Evolutionary conservation across 2,888 invertebrate species (phyloP).

Genomic region (Mellilla xanthometata): DNA sequence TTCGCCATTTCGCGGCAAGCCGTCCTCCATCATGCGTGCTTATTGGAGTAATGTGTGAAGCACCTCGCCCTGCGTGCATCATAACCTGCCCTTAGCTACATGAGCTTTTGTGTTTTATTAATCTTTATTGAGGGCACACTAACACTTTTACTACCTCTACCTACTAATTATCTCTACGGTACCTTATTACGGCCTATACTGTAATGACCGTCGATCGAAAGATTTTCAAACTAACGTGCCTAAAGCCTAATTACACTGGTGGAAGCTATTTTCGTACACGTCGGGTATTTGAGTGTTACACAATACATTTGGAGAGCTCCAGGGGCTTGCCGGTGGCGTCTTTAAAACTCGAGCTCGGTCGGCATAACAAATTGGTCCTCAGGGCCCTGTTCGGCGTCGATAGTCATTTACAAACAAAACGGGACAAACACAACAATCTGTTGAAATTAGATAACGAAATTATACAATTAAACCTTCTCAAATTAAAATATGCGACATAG

Average conservation of each 20-base stretch:
- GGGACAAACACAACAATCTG: conserved; percentile 29
- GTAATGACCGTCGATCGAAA: too few relatives aligned
- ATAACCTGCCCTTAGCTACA: conserved; percentile 30
- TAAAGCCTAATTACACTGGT: too few relatives aligned
- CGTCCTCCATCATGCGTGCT: conserved; percentile 78
- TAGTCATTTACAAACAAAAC: conserved; percentile 53
- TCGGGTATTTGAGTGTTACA: not conserved
- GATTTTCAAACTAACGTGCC: too few relatives aligned
- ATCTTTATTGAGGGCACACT: conserved; percentile 25
- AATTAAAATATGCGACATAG: too few relatives aligned
- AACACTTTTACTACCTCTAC: conserved; percentile 13
- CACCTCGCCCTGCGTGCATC: conserved; percentile 45
- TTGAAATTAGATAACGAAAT: not conserved
- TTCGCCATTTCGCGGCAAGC: conserved; percentile 71
- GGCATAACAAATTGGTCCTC: conserved; percentile 61
- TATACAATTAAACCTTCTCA: not conserved
- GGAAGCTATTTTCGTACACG: too few relatives aligned
- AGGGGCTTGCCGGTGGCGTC: conserved; percentile 55
- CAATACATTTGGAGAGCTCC: conserved; percentile 51
- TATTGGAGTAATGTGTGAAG: conserved; percentile 75
- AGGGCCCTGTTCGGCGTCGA: conserved; percentile 52
- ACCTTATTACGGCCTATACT: conserved; percentile 6
- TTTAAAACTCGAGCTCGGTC: conserved; percentile 60
- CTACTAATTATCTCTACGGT: conserved; percentile 12
- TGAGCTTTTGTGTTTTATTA: conserved; percentile 42